Percentiles rank a stretch among this genome's conserved stretches.
phyloP scores from a whole-genome alignment of 2,888 invertebrate genomes.

The Dryobota labecula region DNA sequence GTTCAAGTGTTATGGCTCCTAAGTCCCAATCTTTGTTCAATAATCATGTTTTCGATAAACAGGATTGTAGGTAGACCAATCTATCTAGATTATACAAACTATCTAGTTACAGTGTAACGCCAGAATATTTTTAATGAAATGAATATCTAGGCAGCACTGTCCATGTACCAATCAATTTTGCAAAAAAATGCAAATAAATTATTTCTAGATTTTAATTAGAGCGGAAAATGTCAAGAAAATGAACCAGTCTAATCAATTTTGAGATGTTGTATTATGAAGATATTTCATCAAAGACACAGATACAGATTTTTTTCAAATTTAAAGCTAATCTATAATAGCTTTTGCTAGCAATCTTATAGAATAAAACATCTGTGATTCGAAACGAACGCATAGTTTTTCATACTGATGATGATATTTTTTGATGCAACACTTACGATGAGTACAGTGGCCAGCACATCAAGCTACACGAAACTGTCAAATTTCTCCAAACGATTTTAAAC shows the following conservation, averaged over 20 bases:
- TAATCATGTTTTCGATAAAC: neutral
- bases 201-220: slow-evolving; percentile 43
- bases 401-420: too few relatives aligned
- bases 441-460: too few relatives aligned
- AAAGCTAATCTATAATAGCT: neutral
- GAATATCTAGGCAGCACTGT: slow-evolving; percentile 12
- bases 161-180: slow-evolving; percentile 45
- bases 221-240: slow-evolving; percentile 48
- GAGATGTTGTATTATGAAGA: neutral
- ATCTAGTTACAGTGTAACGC: slow-evolving; percentile 4
- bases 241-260: slow-evolving; percentile 37
- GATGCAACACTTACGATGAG: too few relatives aligned
- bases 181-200: slow-evolving; percentile 25
- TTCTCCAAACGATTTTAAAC: too few relatives aligned
- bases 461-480: too few relatives aligned
- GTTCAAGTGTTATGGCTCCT: neutral
- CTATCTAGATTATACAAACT: neutral
- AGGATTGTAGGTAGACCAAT: neutral
- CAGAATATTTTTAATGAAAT: slow-evolving; percentile 17
- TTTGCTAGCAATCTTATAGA: neutral
- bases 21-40: neutral
- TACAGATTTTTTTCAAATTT: neutral
- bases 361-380: neutral
- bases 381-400: neutral
- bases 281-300: neutral